These are phyloP conservation scores for Tachina fera DNA, from an alignment of 2,888 invertebrate genomes.

Conservation along the genomic window DNA sequence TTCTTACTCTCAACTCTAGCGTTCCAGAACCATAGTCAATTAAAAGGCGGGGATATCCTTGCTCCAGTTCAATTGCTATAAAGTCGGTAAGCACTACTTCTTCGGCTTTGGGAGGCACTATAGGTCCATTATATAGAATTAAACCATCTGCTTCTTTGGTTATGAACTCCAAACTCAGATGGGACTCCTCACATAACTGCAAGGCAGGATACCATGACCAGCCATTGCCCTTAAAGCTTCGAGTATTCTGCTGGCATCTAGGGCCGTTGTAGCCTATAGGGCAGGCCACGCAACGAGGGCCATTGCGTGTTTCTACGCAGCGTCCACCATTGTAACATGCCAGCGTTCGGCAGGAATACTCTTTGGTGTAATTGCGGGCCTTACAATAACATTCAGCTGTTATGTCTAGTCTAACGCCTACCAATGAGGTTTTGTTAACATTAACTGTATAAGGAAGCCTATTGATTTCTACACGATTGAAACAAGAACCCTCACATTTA, in stretches of 20 bases:
- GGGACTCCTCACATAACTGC: slow-evolving; percentile 96
- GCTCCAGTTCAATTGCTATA: slow-evolving; percentile 95
- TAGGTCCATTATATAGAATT: slow-evolving; percentile 98
- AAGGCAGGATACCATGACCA: slow-evolving; percentile 99
- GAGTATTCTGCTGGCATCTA: slow-evolving; percentile 96
- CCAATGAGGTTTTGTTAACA: slow-evolving; percentile 97
- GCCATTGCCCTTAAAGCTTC: slow-evolving; percentile 96
- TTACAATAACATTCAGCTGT: slow-evolving; percentile 96
- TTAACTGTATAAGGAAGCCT: slow-evolving; percentile 96
- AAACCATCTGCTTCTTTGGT: slow-evolving; percentile 95
- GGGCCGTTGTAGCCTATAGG: slow-evolving; percentile 96
- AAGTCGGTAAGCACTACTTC: slow-evolving; percentile 94
- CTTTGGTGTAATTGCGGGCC: slow-evolving; percentile 94
- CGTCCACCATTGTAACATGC: slow-evolving; percentile 98
- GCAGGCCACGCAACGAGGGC: slow-evolving; percentile 92
- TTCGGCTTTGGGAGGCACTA: slow-evolving; percentile 94
- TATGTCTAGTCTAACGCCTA: slow-evolving; percentile 96
- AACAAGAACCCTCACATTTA: slow-evolving; percentile 96
- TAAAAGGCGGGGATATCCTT: slow-evolving; percentile 93
- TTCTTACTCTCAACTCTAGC: slow-evolving; percentile 91
- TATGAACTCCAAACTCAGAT: slow-evolving; percentile 97
- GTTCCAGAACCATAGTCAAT: slow-evolving; percentile 98
- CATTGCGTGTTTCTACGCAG: slow-evolving; percentile 95
- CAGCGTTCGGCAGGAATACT: slow-evolving; percentile 92
- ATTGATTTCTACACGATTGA: slow-evolving; percentile 91